Percentiles rank a stretch among this genome's conserved stretches.
Conservation (phyloP, 2,113 vertebrate genomes). For the Saguinus midas region DNA sequence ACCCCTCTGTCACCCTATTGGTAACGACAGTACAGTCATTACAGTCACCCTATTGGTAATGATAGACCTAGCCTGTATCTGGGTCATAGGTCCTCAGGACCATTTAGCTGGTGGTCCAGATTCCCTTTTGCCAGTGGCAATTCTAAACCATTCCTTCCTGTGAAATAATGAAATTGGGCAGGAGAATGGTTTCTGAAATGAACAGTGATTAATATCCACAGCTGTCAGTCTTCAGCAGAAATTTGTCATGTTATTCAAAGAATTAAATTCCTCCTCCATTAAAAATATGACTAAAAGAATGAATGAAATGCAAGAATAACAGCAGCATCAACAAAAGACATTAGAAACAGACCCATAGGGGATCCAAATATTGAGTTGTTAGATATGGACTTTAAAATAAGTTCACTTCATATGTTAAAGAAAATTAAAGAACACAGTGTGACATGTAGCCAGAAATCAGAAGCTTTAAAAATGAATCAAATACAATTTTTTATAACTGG, state of each 20-base stretch:
- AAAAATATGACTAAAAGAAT: conserved; percentile 55
- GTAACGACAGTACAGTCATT: background rate
- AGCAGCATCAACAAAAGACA: background rate
- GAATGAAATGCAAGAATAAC: background rate
- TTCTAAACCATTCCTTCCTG: background rate
- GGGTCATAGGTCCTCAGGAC: too few relatives aligned
- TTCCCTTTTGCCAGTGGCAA: background rate
- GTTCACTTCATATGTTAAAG: background rate
- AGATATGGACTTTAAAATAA: background rate
- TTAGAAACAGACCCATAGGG: background rate
- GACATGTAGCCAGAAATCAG: background rate
- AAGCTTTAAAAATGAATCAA: background rate
- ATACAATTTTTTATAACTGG: background rate
- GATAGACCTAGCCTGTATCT: background rate
- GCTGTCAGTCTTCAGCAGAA: conserved; percentile 29
- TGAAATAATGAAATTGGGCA: background rate
- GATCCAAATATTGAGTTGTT: background rate
- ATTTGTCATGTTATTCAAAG: conserved; percentile 53
- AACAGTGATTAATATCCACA: background rate
- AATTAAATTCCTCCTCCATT: conserved; percentile 57
- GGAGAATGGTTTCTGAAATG: conserved; percentile 15
- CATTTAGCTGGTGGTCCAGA: background rate
- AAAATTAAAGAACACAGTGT: background rate
- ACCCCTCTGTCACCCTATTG: rapidly evolving
- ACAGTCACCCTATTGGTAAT: too few relatives aligned